A percentile compares a stretch with the other conserved stretches of the same genome.
Evolutionary conservation across 2,797 vertebrate species (phyloP).

Genomic region (Ciconia nigra): DNA sequence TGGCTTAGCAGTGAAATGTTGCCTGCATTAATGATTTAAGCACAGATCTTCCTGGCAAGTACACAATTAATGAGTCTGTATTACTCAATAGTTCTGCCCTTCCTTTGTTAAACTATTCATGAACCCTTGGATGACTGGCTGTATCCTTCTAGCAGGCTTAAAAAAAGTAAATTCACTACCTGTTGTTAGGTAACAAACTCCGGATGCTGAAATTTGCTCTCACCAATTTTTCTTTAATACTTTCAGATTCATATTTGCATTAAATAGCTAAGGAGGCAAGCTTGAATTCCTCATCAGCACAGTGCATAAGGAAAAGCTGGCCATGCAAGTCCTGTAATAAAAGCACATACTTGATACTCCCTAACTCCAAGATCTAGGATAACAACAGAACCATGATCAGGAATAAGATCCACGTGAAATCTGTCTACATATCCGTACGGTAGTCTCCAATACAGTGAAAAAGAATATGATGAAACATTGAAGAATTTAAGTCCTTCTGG

Average conservation of each 20-base stretch:
- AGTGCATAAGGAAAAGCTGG: constrained; percentile 49
- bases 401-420: constrained; percentile 79
- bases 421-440: constrained; percentile 73
- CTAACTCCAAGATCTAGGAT: constrained; percentile 76
- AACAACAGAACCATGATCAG: constrained; percentile 80
- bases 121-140: constrained; percentile 77
- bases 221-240: neutral
- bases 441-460: constrained; percentile 82
- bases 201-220: constrained; percentile 47
- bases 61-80: constrained; percentile 91
- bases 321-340: constrained; percentile 53
- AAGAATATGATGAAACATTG: constrained; percentile 68
- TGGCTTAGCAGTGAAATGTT: constrained; percentile 78
- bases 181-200: constrained; percentile 53
- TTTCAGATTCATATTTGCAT: constrained; percentile 2
- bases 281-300: constrained; percentile 18
- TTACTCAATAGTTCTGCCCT: constrained; percentile 89
- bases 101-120: constrained; percentile 86
- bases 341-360: constrained; percentile 78
- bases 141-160: constrained; percentile 46
- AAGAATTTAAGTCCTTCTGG: constrained; percentile 65
- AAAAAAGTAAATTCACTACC: neutral
- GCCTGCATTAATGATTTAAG: constrained; percentile 95
- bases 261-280: constrained; percentile 5
- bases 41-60: constrained; percentile 84